phyloP scores from a whole-genome alignment of 2,797 vertebrate species.

The Enteromius anoplus region DNA sequence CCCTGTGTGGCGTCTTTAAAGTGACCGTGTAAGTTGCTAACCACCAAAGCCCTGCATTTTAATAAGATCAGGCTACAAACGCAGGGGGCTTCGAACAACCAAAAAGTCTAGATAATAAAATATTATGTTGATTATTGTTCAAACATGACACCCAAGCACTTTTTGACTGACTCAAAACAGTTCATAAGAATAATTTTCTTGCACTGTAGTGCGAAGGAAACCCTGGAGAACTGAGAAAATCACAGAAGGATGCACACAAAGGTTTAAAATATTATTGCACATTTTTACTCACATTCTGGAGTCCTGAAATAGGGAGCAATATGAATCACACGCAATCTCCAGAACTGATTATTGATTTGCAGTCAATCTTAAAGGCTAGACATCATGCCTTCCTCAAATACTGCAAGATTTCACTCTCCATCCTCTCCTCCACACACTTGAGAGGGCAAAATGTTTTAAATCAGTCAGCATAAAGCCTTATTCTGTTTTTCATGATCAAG shows the following conservation, averaged over 20 bases:
- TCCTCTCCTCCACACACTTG: neutral
- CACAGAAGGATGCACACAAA: neutral
- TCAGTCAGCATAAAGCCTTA: constrained; percentile 13
- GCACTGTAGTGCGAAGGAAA: neutral
- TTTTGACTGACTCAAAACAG: neutral
- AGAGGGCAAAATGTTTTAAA: constrained; percentile 22
- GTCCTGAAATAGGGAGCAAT: neutral
- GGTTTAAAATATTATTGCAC: neutral
- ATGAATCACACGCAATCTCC: constrained; percentile 10
- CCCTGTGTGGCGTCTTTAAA: constrained; percentile 24
- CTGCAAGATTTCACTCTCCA: constrained; percentile 12
- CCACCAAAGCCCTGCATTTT: neutral
- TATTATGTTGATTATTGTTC: neutral
- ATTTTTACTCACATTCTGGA: neutral
- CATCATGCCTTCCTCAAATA: constrained; percentile 4
- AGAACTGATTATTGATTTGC: constrained; percentile 30
- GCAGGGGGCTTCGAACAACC: neutral
- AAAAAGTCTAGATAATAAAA: constrained; percentile 2
- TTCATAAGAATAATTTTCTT: neutral
- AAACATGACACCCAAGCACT: constrained; percentile 11
- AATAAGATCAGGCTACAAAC: neutral
- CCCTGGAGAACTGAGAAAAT: neutral
- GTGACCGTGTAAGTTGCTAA: constrained; percentile 28
- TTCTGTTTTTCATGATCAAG: constrained; percentile 23
- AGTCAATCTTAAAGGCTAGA: neutral